Conservation (phyloP, 2,113 vertebrate genomes). For the Cynopterus brachyotis region DNA sequence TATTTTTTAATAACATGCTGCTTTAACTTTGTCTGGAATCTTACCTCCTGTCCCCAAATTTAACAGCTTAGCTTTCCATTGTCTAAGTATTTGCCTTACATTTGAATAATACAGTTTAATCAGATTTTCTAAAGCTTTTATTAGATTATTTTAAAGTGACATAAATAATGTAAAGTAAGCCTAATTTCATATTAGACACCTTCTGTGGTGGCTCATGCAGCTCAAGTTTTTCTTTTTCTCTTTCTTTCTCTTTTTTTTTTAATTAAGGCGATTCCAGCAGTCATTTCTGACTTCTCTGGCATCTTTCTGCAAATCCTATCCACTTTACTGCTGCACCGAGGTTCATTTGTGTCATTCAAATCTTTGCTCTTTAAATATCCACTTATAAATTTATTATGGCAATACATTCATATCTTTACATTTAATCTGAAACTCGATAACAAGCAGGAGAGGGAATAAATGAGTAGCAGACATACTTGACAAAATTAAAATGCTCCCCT, state of each 20-base stretch:
- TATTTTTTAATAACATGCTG: constrained; percentile 28
- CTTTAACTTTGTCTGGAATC: constrained; percentile 15
- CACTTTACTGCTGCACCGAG: constrained; percentile 64
- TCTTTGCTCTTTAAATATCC: constrained; percentile 84
- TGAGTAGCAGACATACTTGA: constrained; percentile 77
- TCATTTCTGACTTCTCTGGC: constrained; percentile 78
- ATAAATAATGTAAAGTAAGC: constrained; percentile 79
- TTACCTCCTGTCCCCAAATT: background rate
- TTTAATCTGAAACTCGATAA: constrained; percentile 81
- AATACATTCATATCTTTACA: constrained; percentile 82
- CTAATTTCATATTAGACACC: constrained; percentile 74
- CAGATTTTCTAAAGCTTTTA: constrained; percentile 73
- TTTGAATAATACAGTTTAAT: constrained; percentile 76
- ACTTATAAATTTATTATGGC: constrained; percentile 84
- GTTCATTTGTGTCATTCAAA: constrained; percentile 85
- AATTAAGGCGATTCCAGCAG: constrained; percentile 77
- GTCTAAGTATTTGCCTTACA: constrained; percentile 49
- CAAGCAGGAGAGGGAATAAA: constrained; percentile 82
- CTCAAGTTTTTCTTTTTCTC: background rate
- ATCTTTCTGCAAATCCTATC: constrained; percentile 79
- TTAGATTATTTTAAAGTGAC: constrained; percentile 72
- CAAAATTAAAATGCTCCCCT: constrained; percentile 81
- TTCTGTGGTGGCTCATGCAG: constrained; percentile 55
- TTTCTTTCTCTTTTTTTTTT: constrained; percentile 54
- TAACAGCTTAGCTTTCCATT: constrained; percentile 12